Evolutionary conservation across 2,113 vertebrate genomes (phyloP), one percentile per base, ranked within the genome.

Genomic region (Entosphenus tridentatus): DNA sequence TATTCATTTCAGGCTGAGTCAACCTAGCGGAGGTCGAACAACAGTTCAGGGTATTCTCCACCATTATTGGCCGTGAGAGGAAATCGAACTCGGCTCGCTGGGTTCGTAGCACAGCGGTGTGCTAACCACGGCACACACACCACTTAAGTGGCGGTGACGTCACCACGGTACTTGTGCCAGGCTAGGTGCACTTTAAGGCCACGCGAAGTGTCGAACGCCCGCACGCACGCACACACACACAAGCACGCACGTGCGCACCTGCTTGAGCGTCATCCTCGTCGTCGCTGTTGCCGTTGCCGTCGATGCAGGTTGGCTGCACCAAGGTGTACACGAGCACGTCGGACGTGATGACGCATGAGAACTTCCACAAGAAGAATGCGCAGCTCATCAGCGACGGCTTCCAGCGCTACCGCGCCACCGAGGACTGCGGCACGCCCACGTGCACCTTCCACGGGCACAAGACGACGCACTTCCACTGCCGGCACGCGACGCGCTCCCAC

Each of bases 281-380:
- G 73, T 70, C 69, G 69, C 57, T 68, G 72, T 68, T 72, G 54
- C 39, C 39, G 39, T 39, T 72, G 54, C 39, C 39, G 6, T 39
- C 39, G 39, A 39, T 39, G 39, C 77, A 98, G 93, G 89, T 98
- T 82, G 92, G 89, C 18, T 98, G 93, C 76, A 96, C 92, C 81
- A 98, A 98, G 80, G 92, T 98, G 76, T 96, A 98, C 71, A 98
- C 93, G 2, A 98, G 93, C 78, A 98, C 92, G 12, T 98, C 92
- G 0, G 93, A 96, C 0, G 93, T 96, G 74, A 96, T 98, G 93
- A 98, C 93, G 70, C 93, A 96, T 1, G 93, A 98, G 78, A 98
- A 98, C 84, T 98, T 98, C 75, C 93, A 98, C 76, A 96, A 96
- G 80, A 98, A 98, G 79, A 96, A 98, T 18, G 93, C 93, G 0